These are phyloP conservation scores for Branchellion lobata DNA, from an alignment of 2,888 invertebrate species.

Conservation along the genomic window DNA sequence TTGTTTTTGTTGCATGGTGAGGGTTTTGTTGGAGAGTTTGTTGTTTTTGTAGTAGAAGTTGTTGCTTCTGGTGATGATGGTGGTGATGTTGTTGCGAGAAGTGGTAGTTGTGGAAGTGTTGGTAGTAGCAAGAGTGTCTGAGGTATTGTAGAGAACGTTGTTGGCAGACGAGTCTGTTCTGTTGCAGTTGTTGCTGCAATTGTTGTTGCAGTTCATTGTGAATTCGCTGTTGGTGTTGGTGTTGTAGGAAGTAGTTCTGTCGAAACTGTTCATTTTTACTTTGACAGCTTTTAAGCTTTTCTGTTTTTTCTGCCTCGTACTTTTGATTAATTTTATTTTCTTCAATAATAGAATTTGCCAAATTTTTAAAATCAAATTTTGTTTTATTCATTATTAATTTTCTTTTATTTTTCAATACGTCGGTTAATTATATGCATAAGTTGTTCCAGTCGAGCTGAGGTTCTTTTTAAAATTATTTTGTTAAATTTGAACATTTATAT, in stretches of 20 bases:
- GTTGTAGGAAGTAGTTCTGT: not conserved
- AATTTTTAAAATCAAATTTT: slow-evolving; percentile 28
- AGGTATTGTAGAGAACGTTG: not conserved
- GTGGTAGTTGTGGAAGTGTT: not conserved
- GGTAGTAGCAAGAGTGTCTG: not conserved
- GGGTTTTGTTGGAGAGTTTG: too few relatives aligned
- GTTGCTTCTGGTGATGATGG: not conserved
- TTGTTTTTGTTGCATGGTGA: too few relatives aligned
- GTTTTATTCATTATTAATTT: not conserved
- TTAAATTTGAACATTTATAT: not conserved
- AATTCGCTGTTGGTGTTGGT: not conserved
- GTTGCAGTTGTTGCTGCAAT: not conserved
- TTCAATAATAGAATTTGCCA: slow-evolving; percentile 27
- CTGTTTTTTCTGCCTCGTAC: not conserved
- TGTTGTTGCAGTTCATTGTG: not conserved
- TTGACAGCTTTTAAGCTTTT: too few relatives aligned
- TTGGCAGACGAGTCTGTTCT: not conserved
- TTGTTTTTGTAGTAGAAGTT: not conserved
- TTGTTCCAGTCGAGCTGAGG: not conserved
- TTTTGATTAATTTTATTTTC: slow-evolving; percentile 5
- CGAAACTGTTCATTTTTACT: not conserved
- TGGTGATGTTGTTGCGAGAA: not conserved
- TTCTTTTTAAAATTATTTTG: not conserved
- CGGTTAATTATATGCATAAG: not conserved
- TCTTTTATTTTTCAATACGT: not conserved